Evolutionary conservation across 2,888 invertebrate species (phyloP).

Genomic region (Boloria selene): DNA sequence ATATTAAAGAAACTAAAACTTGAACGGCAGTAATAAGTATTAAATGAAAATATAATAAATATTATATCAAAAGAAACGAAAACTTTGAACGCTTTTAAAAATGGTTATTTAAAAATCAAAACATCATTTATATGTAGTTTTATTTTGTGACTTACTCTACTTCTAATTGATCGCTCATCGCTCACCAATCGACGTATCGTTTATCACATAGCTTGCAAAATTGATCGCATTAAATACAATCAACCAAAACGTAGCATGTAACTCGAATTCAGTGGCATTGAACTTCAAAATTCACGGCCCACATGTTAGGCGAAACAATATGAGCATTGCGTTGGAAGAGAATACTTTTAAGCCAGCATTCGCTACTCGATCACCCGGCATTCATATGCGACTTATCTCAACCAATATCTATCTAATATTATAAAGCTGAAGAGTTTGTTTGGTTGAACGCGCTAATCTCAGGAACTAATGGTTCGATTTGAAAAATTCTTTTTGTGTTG

Average conservation of each 20-base stretch:
- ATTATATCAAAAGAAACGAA: too few relatives aligned
- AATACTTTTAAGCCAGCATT: constrained; percentile 10
- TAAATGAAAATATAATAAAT: neutral
- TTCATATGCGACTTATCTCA: too few relatives aligned
- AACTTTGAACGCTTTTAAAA: too few relatives aligned
- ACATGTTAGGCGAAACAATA: constrained; percentile 47
- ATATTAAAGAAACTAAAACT: too few relatives aligned
- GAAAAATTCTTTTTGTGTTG: too few relatives aligned
- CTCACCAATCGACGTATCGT: constrained; percentile 57
- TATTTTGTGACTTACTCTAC: constrained; percentile 5
- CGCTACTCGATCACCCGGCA: too few relatives aligned
- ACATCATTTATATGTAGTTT: too few relatives aligned
- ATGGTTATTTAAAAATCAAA: too few relatives aligned
- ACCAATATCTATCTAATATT: too few relatives aligned
- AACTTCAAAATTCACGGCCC: constrained; percentile 58
- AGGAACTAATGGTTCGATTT: too few relatives aligned
- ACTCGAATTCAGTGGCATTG: constrained; percentile 67
- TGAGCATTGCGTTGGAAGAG: constrained; percentile 44
- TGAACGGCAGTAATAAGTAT: neutral
- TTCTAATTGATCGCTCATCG: constrained; percentile 35
- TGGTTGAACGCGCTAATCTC: too few relatives aligned
- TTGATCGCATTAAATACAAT: constrained; percentile 64
- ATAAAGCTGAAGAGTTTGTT: too few relatives aligned
- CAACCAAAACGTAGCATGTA: constrained; percentile 62
- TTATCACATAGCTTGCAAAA: constrained; percentile 66